phyloP scores from a whole-genome alignment of 2,888 invertebrate species.

The Agrilus cyanescens region DNA sequence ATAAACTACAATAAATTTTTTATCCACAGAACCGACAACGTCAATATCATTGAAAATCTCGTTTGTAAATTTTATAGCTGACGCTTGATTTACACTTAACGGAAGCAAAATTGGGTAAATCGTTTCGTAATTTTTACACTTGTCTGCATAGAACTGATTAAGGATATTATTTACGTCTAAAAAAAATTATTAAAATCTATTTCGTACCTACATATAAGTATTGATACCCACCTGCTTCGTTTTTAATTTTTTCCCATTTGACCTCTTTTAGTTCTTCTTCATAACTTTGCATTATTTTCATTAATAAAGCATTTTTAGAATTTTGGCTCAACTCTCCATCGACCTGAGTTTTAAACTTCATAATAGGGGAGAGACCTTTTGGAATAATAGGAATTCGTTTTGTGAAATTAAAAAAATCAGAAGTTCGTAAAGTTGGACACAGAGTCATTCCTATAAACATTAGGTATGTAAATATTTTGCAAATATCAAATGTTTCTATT shows the following conservation, averaged over 20 bases:
- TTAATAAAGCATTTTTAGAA: constrained; percentile 25
- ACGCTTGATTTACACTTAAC: constrained; percentile 1
- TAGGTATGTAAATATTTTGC: no score
- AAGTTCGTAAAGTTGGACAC: constrained; percentile 14
- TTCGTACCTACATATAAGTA: neutral
- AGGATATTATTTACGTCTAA: constrained; percentile 29
- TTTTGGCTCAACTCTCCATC: constrained; percentile 25
- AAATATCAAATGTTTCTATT: no score
- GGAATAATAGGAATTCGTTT: constrained; percentile 42
- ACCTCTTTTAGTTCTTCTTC: constrained; percentile 27
- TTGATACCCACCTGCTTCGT: constrained; percentile 19
- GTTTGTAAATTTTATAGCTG: constrained; percentile 31
- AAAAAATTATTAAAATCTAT: constrained; percentile 6
- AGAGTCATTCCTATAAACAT: constrained; percentile 23
- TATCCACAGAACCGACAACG: constrained; percentile 60
- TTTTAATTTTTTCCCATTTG: constrained; percentile 30
- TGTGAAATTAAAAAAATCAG: constrained; percentile 31
- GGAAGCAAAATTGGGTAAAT: constrained; percentile 19
- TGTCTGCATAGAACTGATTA: constrained; percentile 26
- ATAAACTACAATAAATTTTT: constrained; percentile 53
- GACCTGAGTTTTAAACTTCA: constrained; percentile 28
- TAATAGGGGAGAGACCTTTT: constrained; percentile 48
- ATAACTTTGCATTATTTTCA: constrained; percentile 26
- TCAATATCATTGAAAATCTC: constrained; percentile 37
- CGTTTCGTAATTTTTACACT: constrained; percentile 23